Conservation (phyloP, 2,113 vertebrate genomes). For the Lynx canadensis region DNA sequence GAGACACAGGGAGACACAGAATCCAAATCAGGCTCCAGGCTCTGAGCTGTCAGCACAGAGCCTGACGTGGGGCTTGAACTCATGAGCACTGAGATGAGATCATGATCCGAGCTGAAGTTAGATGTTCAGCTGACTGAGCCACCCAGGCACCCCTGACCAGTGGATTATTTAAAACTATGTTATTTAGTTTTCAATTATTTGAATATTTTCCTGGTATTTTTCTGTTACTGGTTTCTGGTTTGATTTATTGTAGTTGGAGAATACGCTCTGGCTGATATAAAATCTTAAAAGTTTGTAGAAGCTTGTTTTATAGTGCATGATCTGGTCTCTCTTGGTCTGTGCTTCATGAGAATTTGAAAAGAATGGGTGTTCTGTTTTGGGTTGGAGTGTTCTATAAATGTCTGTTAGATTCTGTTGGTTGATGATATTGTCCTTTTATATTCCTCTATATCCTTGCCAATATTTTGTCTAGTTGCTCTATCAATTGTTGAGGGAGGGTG, state of each 20-base stretch:
- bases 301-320: neutral
- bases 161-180: slow-evolving; percentile 8
- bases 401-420: neutral
- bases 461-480: neutral
- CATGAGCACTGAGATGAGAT: too few species aligned
- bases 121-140: too few species aligned
- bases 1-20: too few species aligned
- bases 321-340: neutral
- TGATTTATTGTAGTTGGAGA: neutral
- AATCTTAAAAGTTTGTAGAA: neutral
- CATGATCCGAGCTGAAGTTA: too few species aligned
- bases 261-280: neutral
- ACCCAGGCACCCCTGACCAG: neutral
- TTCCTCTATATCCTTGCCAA: neutral
- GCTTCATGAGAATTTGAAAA: neutral
- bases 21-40: too few species aligned
- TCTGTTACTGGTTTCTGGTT: neutral
- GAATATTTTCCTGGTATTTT: neutral
- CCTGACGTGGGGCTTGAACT: too few species aligned
- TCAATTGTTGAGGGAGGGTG: neutral
- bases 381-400: neutral
- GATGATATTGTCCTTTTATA: neutral
- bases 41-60: too few species aligned
- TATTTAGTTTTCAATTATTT: neutral
- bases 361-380: neutral